Conservation (phyloP, 2,888 invertebrate genomes). For the Euplexia lucipara region DNA sequence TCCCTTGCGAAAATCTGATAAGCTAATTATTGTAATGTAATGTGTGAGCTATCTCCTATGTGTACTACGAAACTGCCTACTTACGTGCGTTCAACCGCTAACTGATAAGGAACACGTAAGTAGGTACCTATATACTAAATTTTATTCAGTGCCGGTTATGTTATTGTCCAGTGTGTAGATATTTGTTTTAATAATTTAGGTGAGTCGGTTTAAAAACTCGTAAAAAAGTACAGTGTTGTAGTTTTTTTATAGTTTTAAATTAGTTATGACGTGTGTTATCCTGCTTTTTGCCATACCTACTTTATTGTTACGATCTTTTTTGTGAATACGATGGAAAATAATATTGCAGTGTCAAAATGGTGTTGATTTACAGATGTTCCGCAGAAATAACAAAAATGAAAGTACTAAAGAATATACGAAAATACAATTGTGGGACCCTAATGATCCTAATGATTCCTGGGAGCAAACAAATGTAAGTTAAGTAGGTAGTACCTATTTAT, state of each 20-base stretch:
- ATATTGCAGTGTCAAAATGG: conserved; percentile 62
- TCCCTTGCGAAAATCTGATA: conserved; percentile 44
- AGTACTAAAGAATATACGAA: conserved; percentile 74
- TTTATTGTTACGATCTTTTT: conserved; percentile 28
- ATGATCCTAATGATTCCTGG: conserved; percentile 57
- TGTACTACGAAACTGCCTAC: conserved; percentile 25
- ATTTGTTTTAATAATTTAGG: conserved; percentile 41
- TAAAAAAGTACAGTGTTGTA: background rate
- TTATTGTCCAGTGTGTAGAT: conserved; percentile 46
- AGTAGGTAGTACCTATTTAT: background rate
- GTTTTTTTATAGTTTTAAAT: background rate
- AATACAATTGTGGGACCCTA: conserved; percentile 75
- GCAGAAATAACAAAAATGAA: conserved; percentile 77
- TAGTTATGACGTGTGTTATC: conserved; percentile 20
- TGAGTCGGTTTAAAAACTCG: conserved; percentile 36
- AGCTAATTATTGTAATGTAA: conserved; percentile 31
- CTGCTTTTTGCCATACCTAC: background rate
- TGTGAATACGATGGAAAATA: conserved; percentile 38
- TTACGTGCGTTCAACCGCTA: conserved; percentile 17
- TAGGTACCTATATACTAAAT: conserved; percentile 4
- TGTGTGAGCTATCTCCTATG: conserved; percentile 41
- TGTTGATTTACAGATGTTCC: conserved; percentile 78
- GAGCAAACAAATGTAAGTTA: conserved; percentile 69
- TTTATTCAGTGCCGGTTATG: conserved; percentile 50
- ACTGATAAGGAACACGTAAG: conserved; percentile 51